A percentile compares a stretch with the other conserved stretches of the same genome.
Conservation (phyloP, 2,797 vertebrate genomes). For the Rachycentron canadum region DNA sequence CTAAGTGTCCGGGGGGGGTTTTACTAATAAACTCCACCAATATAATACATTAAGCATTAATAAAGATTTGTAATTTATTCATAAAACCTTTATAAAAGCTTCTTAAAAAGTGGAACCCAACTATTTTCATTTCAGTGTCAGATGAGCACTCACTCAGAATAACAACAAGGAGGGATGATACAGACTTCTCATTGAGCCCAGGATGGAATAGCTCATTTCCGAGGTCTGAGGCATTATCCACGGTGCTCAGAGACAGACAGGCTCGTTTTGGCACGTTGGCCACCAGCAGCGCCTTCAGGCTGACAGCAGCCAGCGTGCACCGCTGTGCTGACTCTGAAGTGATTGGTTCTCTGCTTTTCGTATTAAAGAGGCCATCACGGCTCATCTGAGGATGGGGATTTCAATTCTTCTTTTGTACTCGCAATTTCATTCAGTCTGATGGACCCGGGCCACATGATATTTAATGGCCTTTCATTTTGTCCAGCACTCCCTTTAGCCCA, state of each 20-base stretch:
- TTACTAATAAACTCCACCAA: not conserved
- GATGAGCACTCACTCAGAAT: slow-evolving; percentile 6
- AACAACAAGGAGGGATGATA: not conserved
- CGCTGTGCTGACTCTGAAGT: slow-evolving; percentile 61
- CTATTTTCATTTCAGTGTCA: not conserved
- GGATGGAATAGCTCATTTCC: slow-evolving; percentile 10
- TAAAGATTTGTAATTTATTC: not conserved
- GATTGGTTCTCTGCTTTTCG: slow-evolving; percentile 66
- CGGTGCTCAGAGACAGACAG: slow-evolving; percentile 2
- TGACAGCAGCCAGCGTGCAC: slow-evolving; percentile 30
- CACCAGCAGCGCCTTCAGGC: slow-evolving; percentile 27
- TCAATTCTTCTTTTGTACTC: slow-evolving; percentile 67
- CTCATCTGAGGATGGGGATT: slow-evolving; percentile 60
- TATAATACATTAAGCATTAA: not conserved
- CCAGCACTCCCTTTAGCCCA: slow-evolving; percentile 20
- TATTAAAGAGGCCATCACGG: slow-evolving; percentile 66
- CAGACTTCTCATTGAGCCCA: slow-evolving; percentile 14
- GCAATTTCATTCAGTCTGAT: slow-evolving; percentile 57
- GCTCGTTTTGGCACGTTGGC: slow-evolving; percentile 23
- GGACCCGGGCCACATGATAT: slow-evolving; percentile 50
- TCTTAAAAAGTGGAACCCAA: not conserved
- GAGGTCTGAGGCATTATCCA: slow-evolving; percentile 11
- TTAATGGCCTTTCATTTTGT: slow-evolving; percentile 51
- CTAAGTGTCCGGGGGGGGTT: no score
- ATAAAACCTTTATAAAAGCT: not conserved